A percentile compares a stretch with the other conserved stretches of the same genome.
phyloP scores from a whole-genome alignment of 1,140 invertebrate species.

The Temnothorax curvispinosus region DNA sequence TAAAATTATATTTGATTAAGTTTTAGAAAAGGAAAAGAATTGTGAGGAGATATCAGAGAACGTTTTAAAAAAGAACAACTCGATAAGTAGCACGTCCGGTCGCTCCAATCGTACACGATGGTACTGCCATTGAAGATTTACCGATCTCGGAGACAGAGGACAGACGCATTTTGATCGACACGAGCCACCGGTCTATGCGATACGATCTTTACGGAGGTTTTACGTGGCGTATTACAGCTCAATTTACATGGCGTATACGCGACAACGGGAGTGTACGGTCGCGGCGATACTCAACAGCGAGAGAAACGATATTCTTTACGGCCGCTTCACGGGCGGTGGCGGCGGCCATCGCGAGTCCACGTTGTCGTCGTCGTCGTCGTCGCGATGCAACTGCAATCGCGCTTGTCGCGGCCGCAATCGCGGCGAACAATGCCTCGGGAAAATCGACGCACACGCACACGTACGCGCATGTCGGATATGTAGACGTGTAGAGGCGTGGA shows the following conservation, averaged over 20 bases:
- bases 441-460: slow-evolving; percentile 21
- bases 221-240: slow-evolving; percentile 42
- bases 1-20: not conserved
- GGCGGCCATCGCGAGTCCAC: not conserved
- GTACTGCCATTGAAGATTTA: not conserved
- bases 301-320: slow-evolving; percentile 48
- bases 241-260: slow-evolving; percentile 45
- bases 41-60: not conserved
- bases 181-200: slow-evolving; percentile 25
- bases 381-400: slow-evolving; percentile 43
- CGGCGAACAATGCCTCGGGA: slow-evolving; percentile 51
- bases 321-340: slow-evolving; percentile 3
- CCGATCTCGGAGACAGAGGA: not conserved
- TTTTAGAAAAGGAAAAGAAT: not conserved
- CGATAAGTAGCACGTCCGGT: not conserved
- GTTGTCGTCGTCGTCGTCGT: not conserved
- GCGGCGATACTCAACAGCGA: not conserved
- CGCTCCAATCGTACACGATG: not conserved
- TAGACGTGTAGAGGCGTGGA: slow-evolving; percentile 13
- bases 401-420: slow-evolving; percentile 40
- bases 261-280: not conserved
- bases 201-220: slow-evolving; percentile 42
- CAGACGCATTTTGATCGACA: slow-evolving; percentile 17
- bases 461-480: slow-evolving; percentile 1
- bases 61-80: not conserved